These are phyloP conservation scores for Empis livida DNA, from an alignment of 2,888 invertebrate species.

Conservation along the genomic window DNA sequence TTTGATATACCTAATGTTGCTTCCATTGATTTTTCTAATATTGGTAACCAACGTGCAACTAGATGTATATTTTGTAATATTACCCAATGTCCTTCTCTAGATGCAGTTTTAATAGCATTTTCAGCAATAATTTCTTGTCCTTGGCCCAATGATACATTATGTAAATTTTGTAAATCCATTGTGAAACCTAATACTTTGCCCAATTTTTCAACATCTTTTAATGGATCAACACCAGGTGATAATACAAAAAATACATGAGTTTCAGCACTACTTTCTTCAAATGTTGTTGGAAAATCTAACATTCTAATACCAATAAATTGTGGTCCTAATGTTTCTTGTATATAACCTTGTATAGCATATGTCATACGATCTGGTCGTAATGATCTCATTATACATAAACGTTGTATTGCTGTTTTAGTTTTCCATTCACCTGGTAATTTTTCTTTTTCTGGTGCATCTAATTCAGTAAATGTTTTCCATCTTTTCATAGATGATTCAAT, in stretches of 20 bases:
- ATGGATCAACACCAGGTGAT: conserved; percentile 87
- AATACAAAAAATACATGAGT: conserved; percentile 90
- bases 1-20: conserved; percentile 56
- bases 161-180: conserved; percentile 68
- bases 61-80: conserved; percentile 87
- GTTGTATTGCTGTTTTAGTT: conserved; percentile 69
- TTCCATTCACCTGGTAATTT: conserved; percentile 95
- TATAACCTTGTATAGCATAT: conserved; percentile 66
- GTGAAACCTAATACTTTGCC: conserved; percentile 72
- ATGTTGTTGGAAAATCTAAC: conserved; percentile 74
- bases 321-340: conserved; percentile 76
- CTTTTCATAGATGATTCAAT: conserved; percentile 82
- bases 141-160: conserved; percentile 87
- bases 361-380: conserved; percentile 89
- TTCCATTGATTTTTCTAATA: conserved; percentile 84
- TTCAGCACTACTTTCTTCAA: conserved; percentile 66
- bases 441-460: conserved; percentile 85
- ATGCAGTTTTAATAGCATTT: conserved; percentile 65
- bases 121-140: conserved; percentile 91
- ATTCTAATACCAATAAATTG: conserved; percentile 69
- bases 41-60: conserved; percentile 77
- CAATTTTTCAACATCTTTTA: conserved; percentile 81
- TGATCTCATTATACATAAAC: conserved; percentile 84
- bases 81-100: conserved; percentile 78
- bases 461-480: conserved; percentile 87